Conservation (phyloP, 2,888 invertebrate species). For the Coelopa pilipes region DNA sequence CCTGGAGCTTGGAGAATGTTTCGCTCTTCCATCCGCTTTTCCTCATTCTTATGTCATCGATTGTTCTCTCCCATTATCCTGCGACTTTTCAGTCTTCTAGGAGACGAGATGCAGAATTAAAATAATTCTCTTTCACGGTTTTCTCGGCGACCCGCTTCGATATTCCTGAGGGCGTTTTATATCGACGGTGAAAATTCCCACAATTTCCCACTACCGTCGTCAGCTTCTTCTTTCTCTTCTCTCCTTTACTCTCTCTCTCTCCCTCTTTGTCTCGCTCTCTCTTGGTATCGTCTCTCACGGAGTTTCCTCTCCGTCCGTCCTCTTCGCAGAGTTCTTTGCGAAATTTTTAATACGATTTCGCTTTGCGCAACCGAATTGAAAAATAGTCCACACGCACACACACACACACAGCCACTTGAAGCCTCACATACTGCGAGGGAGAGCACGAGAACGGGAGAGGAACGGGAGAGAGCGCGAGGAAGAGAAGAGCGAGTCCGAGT, state of each 20-base stretch:
- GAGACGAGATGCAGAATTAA: no score
- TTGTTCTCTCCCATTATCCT: no score
- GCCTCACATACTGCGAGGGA: conserved; percentile 8
- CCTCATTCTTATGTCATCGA: no score
- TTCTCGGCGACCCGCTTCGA: no score
- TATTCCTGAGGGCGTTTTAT: no score
- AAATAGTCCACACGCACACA: conserved; percentile 44
- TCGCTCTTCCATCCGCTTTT: no score
- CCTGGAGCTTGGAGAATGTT: background rate
- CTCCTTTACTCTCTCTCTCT: background rate
- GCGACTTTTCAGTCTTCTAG: no score
- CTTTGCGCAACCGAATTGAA: conserved; percentile 33
- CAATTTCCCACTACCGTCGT: background rate
- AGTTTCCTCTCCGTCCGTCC: no score
- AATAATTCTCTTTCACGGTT: no score
- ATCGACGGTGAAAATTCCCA: no score
- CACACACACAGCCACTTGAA: conserved; percentile 33
- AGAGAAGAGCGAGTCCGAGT: conserved; percentile 31
- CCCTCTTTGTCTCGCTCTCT: background rate
- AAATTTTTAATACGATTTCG: conserved; percentile 12
- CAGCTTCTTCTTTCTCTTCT: background rate
- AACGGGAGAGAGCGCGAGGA: conserved; percentile 13
- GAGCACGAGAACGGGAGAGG: no score
- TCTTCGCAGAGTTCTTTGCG: background rate
- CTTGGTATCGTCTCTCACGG: no score